These are phyloP conservation scores for Naja naja DNA, from an alignment of 2,113 vertebrate species.

Conservation along the genomic window DNA sequence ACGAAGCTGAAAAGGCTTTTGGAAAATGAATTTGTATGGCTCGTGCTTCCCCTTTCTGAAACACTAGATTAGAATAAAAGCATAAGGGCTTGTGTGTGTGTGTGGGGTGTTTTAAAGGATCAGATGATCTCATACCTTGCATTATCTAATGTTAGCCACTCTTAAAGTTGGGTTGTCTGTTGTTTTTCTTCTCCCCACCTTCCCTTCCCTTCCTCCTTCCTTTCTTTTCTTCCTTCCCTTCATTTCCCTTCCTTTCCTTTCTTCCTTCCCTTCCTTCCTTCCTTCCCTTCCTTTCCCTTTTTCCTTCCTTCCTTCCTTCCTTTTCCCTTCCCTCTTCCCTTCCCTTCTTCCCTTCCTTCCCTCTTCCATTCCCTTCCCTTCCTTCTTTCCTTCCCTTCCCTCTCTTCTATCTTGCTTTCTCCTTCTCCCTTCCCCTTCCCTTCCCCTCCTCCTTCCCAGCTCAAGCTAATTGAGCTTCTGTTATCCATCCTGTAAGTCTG, in stretches of 20 bases:
- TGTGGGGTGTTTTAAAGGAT: neutral
- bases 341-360: no score
- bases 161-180: neutral
- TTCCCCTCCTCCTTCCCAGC: neutral
- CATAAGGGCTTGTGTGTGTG: neutral
- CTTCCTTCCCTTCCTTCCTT: no score
- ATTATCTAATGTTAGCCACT: neutral
- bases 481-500: neutral
- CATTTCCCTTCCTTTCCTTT: neutral
- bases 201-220: no score
- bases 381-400: no score
- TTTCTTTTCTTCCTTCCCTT: no score
- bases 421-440: no score
- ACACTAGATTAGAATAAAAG: neutral
- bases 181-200: neutral
- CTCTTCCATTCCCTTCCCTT: accelerated
- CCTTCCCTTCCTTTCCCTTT: no score
- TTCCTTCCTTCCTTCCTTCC: no score
- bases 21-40: neutral
- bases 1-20: neutral
- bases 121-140: no score
- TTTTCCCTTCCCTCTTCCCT: no score
- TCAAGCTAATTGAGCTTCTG: neutral
- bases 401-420: no score
- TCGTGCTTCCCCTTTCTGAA: neutral